These are phyloP conservation scores for Lutjanus campechanus DNA, from an alignment of 2,797 vertebrate species.

Conservation along the genomic window DNA sequence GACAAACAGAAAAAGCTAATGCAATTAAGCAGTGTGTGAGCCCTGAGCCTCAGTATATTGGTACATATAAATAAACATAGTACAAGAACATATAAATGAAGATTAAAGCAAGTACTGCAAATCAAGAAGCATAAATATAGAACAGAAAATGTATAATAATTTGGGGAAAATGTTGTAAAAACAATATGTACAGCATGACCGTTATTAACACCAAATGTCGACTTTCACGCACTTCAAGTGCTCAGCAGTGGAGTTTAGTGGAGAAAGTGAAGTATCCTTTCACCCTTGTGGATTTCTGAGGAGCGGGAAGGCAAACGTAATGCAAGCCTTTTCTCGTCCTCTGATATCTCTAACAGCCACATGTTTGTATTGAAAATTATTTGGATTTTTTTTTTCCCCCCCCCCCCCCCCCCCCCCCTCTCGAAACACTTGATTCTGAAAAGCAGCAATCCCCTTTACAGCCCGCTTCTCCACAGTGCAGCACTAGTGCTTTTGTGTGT, in stretches of 20 bases:
- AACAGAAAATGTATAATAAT: too few relatives aligned
- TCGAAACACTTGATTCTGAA: slow-evolving; percentile 81
- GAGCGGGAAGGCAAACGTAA: slow-evolving; percentile 59
- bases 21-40: too few relatives aligned
- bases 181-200: too few relatives aligned
- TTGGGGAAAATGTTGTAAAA: too few relatives aligned
- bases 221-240: slow-evolving; percentile 48
- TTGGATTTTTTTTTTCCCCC: slow-evolving; percentile 55
- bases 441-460: slow-evolving; percentile 85
- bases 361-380: slow-evolving; percentile 85
- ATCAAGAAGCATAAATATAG: too few relatives aligned
- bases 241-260: slow-evolving; percentile 62
- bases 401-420: slow-evolving; percentile 31
- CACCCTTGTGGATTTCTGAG: slow-evolving; percentile 69
- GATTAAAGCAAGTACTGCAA: too few relatives aligned
- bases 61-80: too few relatives aligned
- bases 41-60: too few relatives aligned
- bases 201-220: slow-evolving; percentile 41
- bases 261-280: slow-evolving; percentile 69
- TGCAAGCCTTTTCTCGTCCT: slow-evolving; percentile 68
- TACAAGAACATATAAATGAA: too few relatives aligned
- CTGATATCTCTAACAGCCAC: slow-evolving; percentile 86
- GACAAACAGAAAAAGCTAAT: too few relatives aligned
- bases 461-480: slow-evolving; percentile 73
- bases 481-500: slow-evolving; percentile 79